Conservation (phyloP, 2,888 invertebrate genomes). For the Pterobdella sp. region DNA sequence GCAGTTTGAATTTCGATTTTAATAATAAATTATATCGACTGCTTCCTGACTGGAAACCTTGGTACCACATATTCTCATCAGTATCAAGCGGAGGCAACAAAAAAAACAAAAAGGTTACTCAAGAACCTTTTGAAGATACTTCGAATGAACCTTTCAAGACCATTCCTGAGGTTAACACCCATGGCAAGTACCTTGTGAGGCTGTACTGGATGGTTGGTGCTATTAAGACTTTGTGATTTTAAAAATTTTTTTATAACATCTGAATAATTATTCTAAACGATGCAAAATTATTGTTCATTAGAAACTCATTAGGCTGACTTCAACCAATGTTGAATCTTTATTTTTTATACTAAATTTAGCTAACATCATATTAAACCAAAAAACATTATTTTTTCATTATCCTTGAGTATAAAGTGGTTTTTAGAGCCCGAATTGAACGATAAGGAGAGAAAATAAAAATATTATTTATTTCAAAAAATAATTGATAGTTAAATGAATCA, state of each 20-base stretch:
- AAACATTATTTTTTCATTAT: background rate
- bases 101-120: too few species aligned
- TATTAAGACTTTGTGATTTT: background rate
- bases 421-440: too few species aligned
- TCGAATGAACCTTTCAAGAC: background rate
- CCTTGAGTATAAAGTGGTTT: too few species aligned
- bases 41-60: constrained; percentile 45
- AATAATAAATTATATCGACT: background rate
- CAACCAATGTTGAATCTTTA: too few species aligned
- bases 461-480: too few species aligned
- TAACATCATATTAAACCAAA: background rate
- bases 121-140: too few species aligned
- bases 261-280: too few species aligned
- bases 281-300: background rate
- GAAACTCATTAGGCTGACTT: too few species aligned
- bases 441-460: too few species aligned
- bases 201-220: constrained; percentile 51
- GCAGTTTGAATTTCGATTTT: background rate
- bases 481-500: too few species aligned
- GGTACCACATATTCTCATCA: constrained; percentile 52
- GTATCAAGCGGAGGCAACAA: background rate
- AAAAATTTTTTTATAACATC: too few species aligned
- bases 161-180: constrained; percentile 49
- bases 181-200: constrained; percentile 51
- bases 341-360: too few species aligned